Evolutionary conservation across 2,113 vertebrate genomes (phyloP).

Genomic region (Ardeotis arabs): DNA sequence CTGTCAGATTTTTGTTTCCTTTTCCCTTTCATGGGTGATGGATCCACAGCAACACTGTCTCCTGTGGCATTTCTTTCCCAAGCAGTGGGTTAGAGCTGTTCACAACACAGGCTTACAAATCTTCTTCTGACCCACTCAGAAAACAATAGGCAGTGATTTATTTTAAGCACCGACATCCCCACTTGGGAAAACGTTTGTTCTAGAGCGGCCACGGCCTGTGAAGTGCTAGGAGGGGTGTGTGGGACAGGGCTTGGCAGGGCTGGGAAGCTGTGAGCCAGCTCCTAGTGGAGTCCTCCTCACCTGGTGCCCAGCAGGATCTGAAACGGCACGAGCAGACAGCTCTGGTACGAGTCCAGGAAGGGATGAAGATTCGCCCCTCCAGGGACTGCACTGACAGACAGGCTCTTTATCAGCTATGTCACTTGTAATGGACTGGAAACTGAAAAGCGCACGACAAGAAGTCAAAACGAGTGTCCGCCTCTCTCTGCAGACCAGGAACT

Average conservation of each 20-base stretch:
- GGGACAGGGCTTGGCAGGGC: neutral
- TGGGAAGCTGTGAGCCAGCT: neutral
- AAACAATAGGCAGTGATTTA: neutral
- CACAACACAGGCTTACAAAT: neutral
- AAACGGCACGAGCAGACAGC: neutral
- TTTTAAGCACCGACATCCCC: neutral
- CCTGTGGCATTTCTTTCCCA: neutral
- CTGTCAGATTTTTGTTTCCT: neutral
- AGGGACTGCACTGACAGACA: constrained; percentile 63
- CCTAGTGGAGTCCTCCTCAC: neutral
- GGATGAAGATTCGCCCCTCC: neutral
- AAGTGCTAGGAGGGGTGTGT: neutral
- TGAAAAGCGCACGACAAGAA: constrained; percentile 72
- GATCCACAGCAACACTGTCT: neutral
- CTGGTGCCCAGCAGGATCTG: neutral
- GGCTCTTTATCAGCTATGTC: constrained; percentile 73
- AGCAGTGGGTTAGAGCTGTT: neutral
- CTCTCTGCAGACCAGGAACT: neutral
- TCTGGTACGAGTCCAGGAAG: neutral
- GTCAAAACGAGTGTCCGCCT: constrained; percentile 54
- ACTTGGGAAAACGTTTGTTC: neutral
- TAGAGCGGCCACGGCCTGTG: neutral
- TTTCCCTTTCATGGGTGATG: neutral
- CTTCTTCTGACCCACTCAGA: neutral
- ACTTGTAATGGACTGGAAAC: constrained; percentile 87